Conservation (phyloP, 2,888 invertebrate species). For the Agrochola litura region DNA sequence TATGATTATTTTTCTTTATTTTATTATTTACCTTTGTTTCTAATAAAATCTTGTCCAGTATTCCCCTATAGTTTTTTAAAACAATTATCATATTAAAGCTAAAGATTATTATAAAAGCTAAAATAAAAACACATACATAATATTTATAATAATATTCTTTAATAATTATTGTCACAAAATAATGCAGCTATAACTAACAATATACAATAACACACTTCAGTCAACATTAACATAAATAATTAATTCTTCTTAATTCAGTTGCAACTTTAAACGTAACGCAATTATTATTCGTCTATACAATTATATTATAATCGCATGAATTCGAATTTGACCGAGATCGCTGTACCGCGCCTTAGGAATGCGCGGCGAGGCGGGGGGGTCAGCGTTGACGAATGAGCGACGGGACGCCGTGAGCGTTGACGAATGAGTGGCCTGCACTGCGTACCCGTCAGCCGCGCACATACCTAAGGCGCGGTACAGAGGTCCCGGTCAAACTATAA, state of each 20-base stretch:
- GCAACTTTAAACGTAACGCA: neutral
- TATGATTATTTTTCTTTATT: neutral
- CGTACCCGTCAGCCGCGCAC: too few species aligned
- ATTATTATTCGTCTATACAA: neutral
- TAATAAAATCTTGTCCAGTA: neutral
- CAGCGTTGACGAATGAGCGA: too few species aligned
- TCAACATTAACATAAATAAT: slow-evolving; percentile 40
- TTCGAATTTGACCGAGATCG: too few species aligned
- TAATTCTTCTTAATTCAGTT: slow-evolving; percentile 23
- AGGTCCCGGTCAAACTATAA: too few species aligned
- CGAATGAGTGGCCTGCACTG: too few species aligned
- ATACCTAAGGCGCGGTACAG: too few species aligned
- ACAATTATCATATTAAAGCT: neutral
- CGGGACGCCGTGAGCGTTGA: too few species aligned
- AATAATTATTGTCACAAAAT: slow-evolving; percentile 52
- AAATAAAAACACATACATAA: slow-evolving; percentile 21
- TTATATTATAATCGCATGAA: neutral
- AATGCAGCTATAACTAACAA: slow-evolving; percentile 49
- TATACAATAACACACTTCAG: slow-evolving; percentile 56
- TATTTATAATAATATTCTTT: slow-evolving; percentile 40
- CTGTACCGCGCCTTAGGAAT: too few species aligned
- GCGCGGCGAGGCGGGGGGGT: too few species aligned
- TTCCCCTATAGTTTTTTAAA: neutral
- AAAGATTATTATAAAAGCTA: neutral
- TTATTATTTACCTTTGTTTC: too few species aligned